Evolutionary conservation across 1,140 invertebrate genomes (phyloP), one percentile per base, ranked within the genome.

Genomic region (Philaenus spumarius): DNA sequence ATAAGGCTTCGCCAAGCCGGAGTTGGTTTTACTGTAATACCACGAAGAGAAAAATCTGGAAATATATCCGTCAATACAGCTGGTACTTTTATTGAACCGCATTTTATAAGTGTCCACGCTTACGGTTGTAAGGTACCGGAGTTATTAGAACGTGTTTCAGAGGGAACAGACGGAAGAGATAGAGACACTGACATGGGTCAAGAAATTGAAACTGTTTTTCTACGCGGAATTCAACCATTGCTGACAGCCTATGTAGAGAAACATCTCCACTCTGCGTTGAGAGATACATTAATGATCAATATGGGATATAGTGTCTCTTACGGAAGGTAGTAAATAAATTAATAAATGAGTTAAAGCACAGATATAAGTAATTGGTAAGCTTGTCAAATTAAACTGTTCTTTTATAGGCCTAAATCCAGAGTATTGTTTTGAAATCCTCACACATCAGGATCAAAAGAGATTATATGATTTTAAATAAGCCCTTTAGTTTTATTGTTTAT

Each of bases 281-380:
- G 88, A 70, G 87, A 91, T 65, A 89, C 87, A 1, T 72, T 90
- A 14, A 89, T 90, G 87, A 75, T 84, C 59, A 88, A 88, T 67
- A 85, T 91, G 82, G 88, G 88, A 12, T 91, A 90, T 66, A 89
- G 87, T 1, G 80, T 90, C 59, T 90, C 87, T 40, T 91, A 90
- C 68, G 88, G 88, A 37, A 50, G 46, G 22, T 50, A 57, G 43
- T 39, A 15, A 22, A 50, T 23, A 50, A 30, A 24, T 23, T n/a
- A n/a, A n/a, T n/a, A n/a, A n/a, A n/a, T n/a, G 7, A 19, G n/a
- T 42, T 42, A 19, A 45, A 17, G 42, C 42, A 6, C 42, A 45
- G 2, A 45, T 22, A 45, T 20, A 45, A 7, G 19, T 22, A 45
- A 9, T 17, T 45, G 42, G 23, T 45, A 39, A 39, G 9, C n/a